phyloP scores from a whole-genome alignment of 1,140 invertebrate species.

The Heliconius melpomene region DNA sequence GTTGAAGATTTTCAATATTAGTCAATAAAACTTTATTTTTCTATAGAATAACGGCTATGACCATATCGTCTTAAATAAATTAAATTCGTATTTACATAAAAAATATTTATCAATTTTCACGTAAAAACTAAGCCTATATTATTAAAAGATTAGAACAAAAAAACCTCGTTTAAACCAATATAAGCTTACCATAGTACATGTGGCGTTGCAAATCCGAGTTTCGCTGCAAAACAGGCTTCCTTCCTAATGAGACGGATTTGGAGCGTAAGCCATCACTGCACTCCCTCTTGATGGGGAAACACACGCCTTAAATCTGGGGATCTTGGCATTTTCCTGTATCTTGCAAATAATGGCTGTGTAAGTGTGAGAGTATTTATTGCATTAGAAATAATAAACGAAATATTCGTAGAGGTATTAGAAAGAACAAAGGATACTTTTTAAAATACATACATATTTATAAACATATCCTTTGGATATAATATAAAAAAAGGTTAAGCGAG shows the following conservation, averaged over 20 bases:
- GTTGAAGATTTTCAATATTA: background rate
- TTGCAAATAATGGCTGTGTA: background rate
- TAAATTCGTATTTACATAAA: too few relatives aligned
- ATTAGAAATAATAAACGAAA: background rate
- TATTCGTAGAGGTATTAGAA: too few relatives aligned
- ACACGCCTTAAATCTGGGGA: conserved; percentile 25
- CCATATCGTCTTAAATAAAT: too few relatives aligned
- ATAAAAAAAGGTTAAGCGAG: too few relatives aligned
- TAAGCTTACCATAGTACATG: conserved; percentile 24
- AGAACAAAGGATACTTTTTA: too few relatives aligned
- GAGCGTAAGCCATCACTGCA: conserved; percentile 39
- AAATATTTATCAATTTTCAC: background rate
- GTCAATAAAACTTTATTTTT: too few relatives aligned
- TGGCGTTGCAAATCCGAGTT: conserved; percentile 35
- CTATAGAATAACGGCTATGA: too few relatives aligned
- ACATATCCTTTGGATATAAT: too few relatives aligned
- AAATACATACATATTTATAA: too few relatives aligned
- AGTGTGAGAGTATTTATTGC: background rate
- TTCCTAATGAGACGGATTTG: conserved; percentile 39
- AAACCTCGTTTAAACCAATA: background rate
- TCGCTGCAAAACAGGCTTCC: conserved; percentile 36
- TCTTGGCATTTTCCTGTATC: conserved; percentile 23
- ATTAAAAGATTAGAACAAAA: background rate
- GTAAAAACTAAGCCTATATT: background rate
- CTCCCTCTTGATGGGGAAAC: conserved; percentile 31